Base-by-base conservation (phyloP, 2,113 vertebrate species). In the Pavo muticus region DNA sequence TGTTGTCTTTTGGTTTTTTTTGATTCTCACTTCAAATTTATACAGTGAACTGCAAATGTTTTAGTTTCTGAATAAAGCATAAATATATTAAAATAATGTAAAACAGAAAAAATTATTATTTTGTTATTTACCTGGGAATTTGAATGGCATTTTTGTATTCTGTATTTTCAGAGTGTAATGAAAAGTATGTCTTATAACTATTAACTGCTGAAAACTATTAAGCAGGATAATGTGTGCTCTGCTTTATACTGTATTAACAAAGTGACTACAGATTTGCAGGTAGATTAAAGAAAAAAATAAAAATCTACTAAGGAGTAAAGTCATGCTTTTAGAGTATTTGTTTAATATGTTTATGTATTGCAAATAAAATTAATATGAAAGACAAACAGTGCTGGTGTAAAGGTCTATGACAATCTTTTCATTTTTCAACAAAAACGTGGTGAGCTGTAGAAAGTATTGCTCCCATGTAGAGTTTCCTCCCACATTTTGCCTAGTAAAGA, bases 1-100 rank as follows among this genome's bases (percentile, higher is more conserved):
- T 83, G 56, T 76, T 84, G 19, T 90, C 44, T 95, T 82, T 57
- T 84, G 32, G 50, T 83, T 87, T 89, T 68, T 73, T 69, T 70
- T 94, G 89, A 76, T 89, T 82, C 64, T 89, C 37, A 56, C 39
- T 93, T 91, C 37, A 91, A 52, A 84, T 80, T 80, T 91, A 75
- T 61, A 7, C 50, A 39, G 60, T 79, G 52, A 86, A 73, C 47
- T 90, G 29, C 71, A 65, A 75, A 1, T 1, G 52, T 48, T 47
- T 92, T 37, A 35, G 8, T 77, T 90, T 88, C 32, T 64, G 74
- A 74, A 9, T 61, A 91, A 84, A 64, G 4, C 11, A 40, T 44
- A 71, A 9, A 30, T 84, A 40, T 18, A 64, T 42, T 65, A 81
- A 90, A 77, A 40, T 32, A 75, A 67, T 21, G 2, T 39, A 40